Evolutionary conservation across 2,888 invertebrate species (phyloP).

Genomic region (Rapana venosa): DNA sequence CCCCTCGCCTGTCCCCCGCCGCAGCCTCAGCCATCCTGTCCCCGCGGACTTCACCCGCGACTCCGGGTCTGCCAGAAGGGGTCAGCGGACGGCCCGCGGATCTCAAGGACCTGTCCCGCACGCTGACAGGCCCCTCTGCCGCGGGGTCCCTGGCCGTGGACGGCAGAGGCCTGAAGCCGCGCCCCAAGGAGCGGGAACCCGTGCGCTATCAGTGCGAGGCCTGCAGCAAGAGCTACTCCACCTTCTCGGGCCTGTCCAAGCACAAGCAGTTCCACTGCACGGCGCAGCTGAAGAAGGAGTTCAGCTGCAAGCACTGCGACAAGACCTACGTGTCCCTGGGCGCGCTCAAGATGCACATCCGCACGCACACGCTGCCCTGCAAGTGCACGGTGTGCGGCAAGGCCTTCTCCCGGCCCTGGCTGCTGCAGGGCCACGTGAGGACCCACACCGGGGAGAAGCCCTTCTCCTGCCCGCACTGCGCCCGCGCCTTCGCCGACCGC

Average conservation of each 20-base stretch:
- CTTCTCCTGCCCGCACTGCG: conserved; percentile 96
- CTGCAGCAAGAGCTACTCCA: conserved; percentile 95
- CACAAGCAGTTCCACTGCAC: conserved; percentile 97
- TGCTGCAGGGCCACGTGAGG: conserved; percentile 96
- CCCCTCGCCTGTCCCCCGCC: neutral
- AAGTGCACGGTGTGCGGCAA: conserved; percentile 98
- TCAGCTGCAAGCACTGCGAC: conserved; percentile 96
- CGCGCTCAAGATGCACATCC: conserved; percentile 98
- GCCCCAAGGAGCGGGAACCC: conserved; percentile 27
- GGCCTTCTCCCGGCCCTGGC: conserved; percentile 97
- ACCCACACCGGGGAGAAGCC: conserved; percentile 99
- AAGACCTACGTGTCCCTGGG: conserved; percentile 96
- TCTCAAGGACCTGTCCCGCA: neutral
- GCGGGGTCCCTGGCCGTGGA: neutral
- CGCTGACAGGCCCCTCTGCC: neutral
- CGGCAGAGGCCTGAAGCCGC: neutral
- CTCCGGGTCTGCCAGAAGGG: too few species aligned
- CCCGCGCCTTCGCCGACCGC: conserved; percentile 96
- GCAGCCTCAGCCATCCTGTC: neutral
- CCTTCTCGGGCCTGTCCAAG: conserved; percentile 94
- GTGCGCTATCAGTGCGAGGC: conserved; percentile 84
- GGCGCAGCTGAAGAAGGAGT: conserved; percentile 88
- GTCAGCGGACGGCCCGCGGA: neutral
- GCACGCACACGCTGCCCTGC: conserved; percentile 98
- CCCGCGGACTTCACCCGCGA: too few species aligned